These are phyloP conservation scores for Maniola jurtina DNA, from an alignment of 1,140 invertebrate genomes.

Conservation along the genomic window DNA sequence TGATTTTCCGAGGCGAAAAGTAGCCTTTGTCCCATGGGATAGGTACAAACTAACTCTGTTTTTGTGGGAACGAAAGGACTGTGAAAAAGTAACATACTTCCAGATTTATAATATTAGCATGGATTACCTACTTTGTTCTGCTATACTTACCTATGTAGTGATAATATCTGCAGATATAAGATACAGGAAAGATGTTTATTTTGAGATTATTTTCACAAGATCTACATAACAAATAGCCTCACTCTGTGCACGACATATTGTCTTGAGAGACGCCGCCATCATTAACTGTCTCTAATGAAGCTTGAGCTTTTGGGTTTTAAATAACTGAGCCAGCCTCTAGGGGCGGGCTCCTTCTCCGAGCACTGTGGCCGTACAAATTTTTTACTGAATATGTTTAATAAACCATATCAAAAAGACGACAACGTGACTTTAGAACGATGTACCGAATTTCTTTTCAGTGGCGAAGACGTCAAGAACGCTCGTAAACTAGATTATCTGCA, in stretches of 20 bases:
- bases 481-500: constrained; percentile 30
- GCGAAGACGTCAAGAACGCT: constrained; percentile 11
- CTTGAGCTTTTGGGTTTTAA: constrained; percentile 75
- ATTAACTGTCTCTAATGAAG: constrained; percentile 79
- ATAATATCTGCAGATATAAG: neutral
- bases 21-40: too few species aligned
- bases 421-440: constrained; percentile 59
- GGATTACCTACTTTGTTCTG: too few species aligned
- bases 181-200: neutral
- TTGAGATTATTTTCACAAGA: constrained; percentile 26
- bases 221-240: constrained; percentile 45
- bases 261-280: constrained; percentile 66
- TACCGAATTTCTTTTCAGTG: constrained; percentile 30
- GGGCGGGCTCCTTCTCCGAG: constrained; percentile 50
- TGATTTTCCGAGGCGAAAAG: too few species aligned
- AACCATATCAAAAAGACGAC: constrained; percentile 56
- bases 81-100: too few species aligned
- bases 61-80: too few species aligned
- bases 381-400: constrained; percentile 65
- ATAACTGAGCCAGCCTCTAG: constrained; percentile 61
- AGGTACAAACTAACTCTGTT: too few species aligned
- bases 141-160: too few species aligned
- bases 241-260: constrained; percentile 53
- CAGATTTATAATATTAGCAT: too few species aligned
- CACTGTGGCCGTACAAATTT: constrained; percentile 53